A percentile compares a stretch with the other conserved stretches of the same genome.
These are phyloP conservation scores for Drosophila trichaetosa DNA, from an alignment of 2,888 invertebrate genomes.

Conservation along the genomic window DNA sequence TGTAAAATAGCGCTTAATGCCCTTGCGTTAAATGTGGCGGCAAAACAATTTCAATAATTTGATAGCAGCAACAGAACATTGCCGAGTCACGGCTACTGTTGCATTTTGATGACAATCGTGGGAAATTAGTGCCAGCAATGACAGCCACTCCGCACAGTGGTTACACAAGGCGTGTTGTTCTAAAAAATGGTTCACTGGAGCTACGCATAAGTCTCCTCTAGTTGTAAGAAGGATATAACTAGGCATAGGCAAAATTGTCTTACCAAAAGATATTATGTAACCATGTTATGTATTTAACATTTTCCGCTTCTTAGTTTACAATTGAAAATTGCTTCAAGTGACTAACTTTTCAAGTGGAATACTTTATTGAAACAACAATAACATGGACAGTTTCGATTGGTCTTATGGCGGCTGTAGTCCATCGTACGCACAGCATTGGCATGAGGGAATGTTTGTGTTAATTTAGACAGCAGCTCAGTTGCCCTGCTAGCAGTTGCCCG, in stretches of 20 bases:
- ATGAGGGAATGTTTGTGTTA: conserved; percentile 8
- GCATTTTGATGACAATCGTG: conserved; percentile 54
- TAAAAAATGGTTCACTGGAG: conserved; percentile 1
- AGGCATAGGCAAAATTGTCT: neutral
- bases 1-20: conserved; percentile 36
- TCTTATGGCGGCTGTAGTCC: neutral
- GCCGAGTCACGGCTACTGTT: conserved; percentile 16
- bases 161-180: neutral
- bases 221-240: neutral
- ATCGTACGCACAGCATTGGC: conserved; percentile 15
- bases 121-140: conserved; percentile 55
- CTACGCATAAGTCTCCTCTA: neutral
- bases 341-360: neutral
- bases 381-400: neutral
- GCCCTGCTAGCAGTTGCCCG: neutral
- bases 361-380: neutral
- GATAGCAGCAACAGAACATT: conserved; percentile 6
- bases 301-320: neutral
- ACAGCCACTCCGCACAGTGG: conserved; percentile 16
- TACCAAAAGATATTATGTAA: neutral
- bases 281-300: neutral
- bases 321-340: neutral
- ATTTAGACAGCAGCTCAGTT: conserved; percentile 19
- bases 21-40: conserved; percentile 17
- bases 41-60: conserved; percentile 43